A percentile compares a stretch with the other conserved stretches of the same genome.
Evolutionary conservation across 1,140 invertebrate species (phyloP).

Genomic region (Lepidostoma basale): DNA sequence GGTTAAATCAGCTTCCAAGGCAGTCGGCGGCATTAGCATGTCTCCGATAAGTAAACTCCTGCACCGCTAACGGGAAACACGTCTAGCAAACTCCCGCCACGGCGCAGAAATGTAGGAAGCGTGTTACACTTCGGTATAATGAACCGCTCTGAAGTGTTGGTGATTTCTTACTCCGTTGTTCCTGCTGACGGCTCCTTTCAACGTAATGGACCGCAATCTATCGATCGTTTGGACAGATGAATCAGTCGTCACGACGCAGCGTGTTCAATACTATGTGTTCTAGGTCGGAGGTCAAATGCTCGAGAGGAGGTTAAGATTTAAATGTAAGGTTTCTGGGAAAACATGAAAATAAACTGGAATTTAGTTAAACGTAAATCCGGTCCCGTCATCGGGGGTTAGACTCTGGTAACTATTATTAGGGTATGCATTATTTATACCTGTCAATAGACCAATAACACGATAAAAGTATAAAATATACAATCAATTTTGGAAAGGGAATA

Average conservation of each 20-base stretch:
- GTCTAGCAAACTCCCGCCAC: neutral
- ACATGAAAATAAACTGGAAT: no score
- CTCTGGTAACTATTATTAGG: no score
- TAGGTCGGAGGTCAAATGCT: conserved; percentile 36
- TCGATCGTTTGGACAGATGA: conserved; percentile 44
- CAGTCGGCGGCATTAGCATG: conserved; percentile 38
- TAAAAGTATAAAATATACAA: no score
- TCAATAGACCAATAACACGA: no score
- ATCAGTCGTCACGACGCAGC: conserved; percentile 45
- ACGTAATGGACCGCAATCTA: neutral
- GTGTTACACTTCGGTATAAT: neutral
- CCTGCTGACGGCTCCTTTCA: neutral
- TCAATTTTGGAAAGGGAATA: no score
- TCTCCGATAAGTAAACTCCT: conserved; percentile 32
- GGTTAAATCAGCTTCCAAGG: neutral
- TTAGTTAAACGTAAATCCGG: no score
- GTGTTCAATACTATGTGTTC: conserved; percentile 45
- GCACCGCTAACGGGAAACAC: neutral
- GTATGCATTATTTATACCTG: no score
- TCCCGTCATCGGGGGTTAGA: no score
- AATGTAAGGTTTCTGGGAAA: conserved; percentile 3
- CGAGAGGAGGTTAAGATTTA: conserved; percentile 4
- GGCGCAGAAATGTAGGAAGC: neutral
- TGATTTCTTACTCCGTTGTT: neutral
- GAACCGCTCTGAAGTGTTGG: neutral